Evolutionary conservation across 2,113 vertebrate genomes (phyloP).

Genomic region (Taxidea taxus): DNA sequence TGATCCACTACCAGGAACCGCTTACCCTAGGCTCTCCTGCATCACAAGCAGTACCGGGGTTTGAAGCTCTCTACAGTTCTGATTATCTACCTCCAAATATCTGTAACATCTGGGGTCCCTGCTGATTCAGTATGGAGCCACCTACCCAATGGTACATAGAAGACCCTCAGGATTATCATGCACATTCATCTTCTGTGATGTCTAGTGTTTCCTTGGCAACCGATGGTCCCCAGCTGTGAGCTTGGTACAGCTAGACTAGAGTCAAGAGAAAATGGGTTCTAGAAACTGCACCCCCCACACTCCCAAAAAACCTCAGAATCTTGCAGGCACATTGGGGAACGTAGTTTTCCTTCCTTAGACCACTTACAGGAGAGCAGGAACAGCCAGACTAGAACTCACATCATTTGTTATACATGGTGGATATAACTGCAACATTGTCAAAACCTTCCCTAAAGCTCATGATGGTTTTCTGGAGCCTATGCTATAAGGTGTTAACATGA

Average conservation of each 20-base stretch:
- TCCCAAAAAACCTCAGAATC: neutral
- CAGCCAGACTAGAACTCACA: accelerated
- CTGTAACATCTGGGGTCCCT: neutral
- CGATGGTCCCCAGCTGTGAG: neutral
- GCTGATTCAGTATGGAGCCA: neutral
- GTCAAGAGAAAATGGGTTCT: neutral
- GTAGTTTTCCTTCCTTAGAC: neutral
- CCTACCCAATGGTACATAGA: neutral
- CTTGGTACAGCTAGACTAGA: neutral
- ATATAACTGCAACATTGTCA: neutral
- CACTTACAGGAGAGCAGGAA: neutral
- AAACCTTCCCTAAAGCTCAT: neutral
- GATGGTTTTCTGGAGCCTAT: neutral
- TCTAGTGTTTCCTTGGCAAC: neutral
- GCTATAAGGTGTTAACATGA: neutral
- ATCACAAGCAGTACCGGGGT: neutral
- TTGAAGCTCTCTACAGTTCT: too few relatives aligned
- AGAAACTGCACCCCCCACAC: neutral
- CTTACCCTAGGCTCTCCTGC: too few relatives aligned
- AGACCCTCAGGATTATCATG: neutral
- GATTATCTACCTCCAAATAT: too few relatives aligned
- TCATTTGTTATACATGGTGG: neutral
- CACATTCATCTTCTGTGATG: neutral
- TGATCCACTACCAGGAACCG: too few relatives aligned
- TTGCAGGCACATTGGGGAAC: neutral